A percentile compares a stretch with the other conserved stretches of the same genome.
Evolutionary conservation across 2,888 invertebrate species (phyloP).

Genomic region (Leptopilina syphax): DNA sequence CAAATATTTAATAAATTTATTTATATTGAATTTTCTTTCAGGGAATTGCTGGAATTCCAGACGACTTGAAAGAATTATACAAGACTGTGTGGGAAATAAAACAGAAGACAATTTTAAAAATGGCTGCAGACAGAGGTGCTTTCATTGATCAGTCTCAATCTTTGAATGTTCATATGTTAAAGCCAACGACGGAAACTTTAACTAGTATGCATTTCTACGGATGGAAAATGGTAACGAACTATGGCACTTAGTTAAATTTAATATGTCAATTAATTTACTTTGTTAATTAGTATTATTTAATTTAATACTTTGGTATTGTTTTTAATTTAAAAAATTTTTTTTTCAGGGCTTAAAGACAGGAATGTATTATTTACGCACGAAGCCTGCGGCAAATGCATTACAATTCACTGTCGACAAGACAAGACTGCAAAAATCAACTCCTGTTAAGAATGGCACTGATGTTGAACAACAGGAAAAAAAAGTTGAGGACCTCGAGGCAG

Average conservation of each 20-base stretch:
- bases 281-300: no score
- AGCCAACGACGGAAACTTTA: constrained; percentile 94
- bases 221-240: constrained; percentile 86
- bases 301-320: no score
- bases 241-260: background rate
- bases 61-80: constrained; percentile 90
- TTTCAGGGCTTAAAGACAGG: constrained; percentile 95
- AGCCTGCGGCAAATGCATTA: constrained; percentile 96
- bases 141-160: constrained; percentile 99
- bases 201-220: constrained; percentile 99
- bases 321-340: constrained; percentile 2
- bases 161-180: constrained; percentile 97
- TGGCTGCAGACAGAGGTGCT: constrained; percentile 98
- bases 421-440: constrained; percentile 76
- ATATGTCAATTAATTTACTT: no score
- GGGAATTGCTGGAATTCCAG: constrained; percentile 90
- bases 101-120: constrained; percentile 93
- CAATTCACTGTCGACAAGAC: constrained; percentile 98
- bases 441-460: constrained; percentile 45
- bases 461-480: constrained; percentile 14
- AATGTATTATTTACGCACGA: constrained; percentile 98
- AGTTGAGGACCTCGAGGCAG: constrained; percentile 81
- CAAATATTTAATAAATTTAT: no score
- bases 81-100: constrained; percentile 99
- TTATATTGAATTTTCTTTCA: constrained; percentile 68